These are phyloP conservation scores for Hanleya hanleyi DNA, from an alignment of 2,888 invertebrate genomes.

Conservation along the genomic window DNA sequence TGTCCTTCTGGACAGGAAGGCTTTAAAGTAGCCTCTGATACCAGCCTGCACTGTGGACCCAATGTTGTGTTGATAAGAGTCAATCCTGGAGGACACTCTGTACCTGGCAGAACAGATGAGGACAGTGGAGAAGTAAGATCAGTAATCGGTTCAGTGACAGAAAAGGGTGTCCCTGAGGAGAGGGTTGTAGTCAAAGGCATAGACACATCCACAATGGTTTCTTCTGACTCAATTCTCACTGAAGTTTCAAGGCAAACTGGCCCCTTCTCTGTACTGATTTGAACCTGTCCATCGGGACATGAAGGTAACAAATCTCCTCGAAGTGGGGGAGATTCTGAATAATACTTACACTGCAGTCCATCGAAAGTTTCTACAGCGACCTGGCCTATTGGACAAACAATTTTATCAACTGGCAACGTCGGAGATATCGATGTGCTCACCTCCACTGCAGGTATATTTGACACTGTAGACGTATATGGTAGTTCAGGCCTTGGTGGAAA, in stretches of 20 bases:
- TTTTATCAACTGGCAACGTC: not conserved
- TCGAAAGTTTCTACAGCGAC: slow-evolving; percentile 12
- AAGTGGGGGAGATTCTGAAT: not conserved
- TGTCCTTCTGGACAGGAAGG: not conserved
- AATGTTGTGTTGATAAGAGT: not conserved
- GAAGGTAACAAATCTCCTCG: not conserved
- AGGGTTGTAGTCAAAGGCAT: no score
- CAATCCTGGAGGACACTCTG: no score
- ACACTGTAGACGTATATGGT: not conserved
- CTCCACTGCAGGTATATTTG: no score
- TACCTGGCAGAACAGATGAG: no score
- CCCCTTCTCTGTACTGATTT: slow-evolving; percentile 14
- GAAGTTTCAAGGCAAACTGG: slow-evolving; percentile 17
- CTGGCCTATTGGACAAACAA: slow-evolving; percentile 27
- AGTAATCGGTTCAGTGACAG: no score
- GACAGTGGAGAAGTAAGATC: no score
- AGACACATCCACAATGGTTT: no score
- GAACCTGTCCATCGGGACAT: slow-evolving; percentile 31
- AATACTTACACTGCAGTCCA: slow-evolving; percentile 13
- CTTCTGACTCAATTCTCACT: not conserved
- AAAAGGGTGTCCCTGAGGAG: no score
- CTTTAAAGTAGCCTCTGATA: not conserved
- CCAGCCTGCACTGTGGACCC: no score
- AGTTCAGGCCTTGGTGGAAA: not conserved
- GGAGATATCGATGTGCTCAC: no score